These are phyloP conservation scores for Phylloscopus whistleri DNA, from an alignment of 2,113 vertebrate genomes.

Conservation along the genomic window DNA sequence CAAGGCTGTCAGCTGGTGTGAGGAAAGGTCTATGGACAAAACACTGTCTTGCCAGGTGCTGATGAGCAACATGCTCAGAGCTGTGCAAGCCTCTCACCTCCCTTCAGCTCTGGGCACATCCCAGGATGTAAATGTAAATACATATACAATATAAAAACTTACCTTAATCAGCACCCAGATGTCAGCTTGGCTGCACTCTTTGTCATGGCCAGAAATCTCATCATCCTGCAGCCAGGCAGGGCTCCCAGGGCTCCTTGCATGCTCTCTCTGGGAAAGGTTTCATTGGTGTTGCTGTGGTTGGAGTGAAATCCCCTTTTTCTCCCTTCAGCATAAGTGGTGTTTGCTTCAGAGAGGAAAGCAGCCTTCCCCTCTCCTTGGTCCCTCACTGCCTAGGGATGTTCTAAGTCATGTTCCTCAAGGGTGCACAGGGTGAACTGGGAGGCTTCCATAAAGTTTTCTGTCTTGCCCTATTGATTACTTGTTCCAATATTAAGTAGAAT, in stretches of 20 bases:
- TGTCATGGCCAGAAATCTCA: neutral
- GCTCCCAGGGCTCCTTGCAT: neutral
- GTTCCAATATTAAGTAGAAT: neutral
- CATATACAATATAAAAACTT: neutral
- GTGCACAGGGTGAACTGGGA: neutral
- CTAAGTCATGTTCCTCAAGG: accelerated
- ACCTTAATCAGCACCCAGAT: neutral
- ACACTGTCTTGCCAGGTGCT: neutral
- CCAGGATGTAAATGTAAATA: neutral
- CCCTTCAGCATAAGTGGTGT: neutral
- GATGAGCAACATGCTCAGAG: neutral
- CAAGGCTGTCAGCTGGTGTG: neutral
- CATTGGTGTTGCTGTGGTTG: neutral
- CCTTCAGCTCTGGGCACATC: neutral
- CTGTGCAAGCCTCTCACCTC: neutral
- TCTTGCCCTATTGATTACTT: neutral
- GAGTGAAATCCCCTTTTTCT: neutral
- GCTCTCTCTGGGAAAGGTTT: neutral
- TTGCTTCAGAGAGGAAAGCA: neutral
- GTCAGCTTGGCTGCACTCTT: neutral
- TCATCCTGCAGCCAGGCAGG: neutral
- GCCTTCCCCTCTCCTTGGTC: neutral
- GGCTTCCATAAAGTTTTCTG: neutral
- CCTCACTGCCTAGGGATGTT: neutral
- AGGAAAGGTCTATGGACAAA: neutral